phyloP scores from a whole-genome alignment of 2,797 vertebrate species.

The Morelia viridis region DNA sequence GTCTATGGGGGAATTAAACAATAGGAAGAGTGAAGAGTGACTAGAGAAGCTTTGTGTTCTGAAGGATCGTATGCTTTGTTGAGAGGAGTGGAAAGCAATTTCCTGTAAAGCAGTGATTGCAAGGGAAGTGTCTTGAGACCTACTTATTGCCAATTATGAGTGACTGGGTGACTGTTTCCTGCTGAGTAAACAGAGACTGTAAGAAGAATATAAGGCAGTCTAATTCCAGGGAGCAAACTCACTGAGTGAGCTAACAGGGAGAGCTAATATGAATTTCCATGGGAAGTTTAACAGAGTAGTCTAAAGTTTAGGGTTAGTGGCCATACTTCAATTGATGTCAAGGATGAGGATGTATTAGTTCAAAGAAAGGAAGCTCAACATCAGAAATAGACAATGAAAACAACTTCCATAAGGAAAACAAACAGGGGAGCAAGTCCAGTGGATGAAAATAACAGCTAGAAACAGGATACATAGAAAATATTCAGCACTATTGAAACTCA shows the following conservation, averaged over 20 bases:
- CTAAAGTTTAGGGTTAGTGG: background rate
- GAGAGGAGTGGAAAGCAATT: background rate
- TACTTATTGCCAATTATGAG: background rate
- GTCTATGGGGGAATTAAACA: background rate
- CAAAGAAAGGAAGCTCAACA: background rate
- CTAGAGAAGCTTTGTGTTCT: background rate
- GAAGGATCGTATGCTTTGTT: background rate
- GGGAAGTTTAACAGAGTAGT: background rate
- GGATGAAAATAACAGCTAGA: background rate
- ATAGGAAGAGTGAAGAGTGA: background rate
- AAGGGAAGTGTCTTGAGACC: background rate
- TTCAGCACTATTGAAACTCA: background rate
- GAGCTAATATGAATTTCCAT: background rate
- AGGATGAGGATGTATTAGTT: background rate
- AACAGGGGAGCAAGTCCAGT: background rate
- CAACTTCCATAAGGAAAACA: background rate
- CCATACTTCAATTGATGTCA: background rate
- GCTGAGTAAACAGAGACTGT: background rate
- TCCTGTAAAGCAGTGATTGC: background rate
- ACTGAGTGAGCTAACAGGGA: background rate
- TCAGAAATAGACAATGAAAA: background rate
- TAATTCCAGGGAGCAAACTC: background rate
- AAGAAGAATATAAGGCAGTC: background rate
- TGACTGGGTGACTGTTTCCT: background rate
- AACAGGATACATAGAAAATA: background rate